Evolutionary conservation across 2,113 vertebrate genomes (phyloP).

Genomic region (Hemichromis elongatus): DNA sequence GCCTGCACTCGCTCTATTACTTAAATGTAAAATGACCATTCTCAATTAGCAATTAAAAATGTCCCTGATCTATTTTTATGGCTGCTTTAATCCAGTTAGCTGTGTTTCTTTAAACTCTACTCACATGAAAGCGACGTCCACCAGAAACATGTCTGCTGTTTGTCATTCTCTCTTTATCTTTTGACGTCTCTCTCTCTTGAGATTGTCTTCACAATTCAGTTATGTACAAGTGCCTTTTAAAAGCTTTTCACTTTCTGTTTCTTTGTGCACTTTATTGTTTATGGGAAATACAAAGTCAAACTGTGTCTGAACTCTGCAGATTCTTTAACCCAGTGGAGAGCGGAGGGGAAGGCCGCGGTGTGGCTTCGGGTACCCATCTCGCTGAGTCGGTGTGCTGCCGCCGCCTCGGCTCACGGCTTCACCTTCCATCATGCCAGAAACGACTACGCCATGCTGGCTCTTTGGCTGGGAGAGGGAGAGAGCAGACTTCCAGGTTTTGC

Average conservation of each 20-base stretch:
- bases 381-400: slow-evolving; percentile 72
- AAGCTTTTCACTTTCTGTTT: background rate
- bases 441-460: slow-evolving; percentile 69
- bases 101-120: background rate
- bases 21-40: background rate
- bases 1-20: background rate
- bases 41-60: background rate
- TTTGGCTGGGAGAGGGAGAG: slow-evolving; percentile 82
- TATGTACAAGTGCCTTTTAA: background rate
- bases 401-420: slow-evolving; percentile 82
- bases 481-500: slow-evolving; percentile 83
- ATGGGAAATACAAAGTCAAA: background rate
- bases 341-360: slow-evolving; percentile 75
- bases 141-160: background rate
- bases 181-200: background rate
- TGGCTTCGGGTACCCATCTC: slow-evolving; percentile 87
- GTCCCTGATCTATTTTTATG: background rate
- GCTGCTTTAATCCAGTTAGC: accelerated
- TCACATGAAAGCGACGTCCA: background rate
- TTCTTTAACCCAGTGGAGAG: slow-evolving; percentile 76
- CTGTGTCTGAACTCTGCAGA: slow-evolving; percentile 53
- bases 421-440: slow-evolving; percentile 83
- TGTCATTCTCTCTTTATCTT: background rate
- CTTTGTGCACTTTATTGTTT: background rate
- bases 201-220: background rate